These are phyloP conservation scores for Nixonia krombeini DNA, from an alignment of 1,140 invertebrate genomes.

Conservation along the genomic window DNA sequence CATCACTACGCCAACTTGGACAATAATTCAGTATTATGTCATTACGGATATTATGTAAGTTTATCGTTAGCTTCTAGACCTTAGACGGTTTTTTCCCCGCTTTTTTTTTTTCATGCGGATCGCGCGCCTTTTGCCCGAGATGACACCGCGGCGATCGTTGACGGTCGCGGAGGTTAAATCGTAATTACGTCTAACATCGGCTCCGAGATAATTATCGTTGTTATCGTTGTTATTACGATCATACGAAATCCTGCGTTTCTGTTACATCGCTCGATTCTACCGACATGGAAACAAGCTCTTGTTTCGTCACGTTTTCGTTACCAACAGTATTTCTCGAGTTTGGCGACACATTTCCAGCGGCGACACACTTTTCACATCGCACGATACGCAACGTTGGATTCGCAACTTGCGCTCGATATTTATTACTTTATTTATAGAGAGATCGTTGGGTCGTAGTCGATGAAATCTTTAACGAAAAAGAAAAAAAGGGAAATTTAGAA, in stretches of 20 bases:
- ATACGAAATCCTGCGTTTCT: constrained; percentile 2
- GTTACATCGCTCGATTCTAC: constrained; percentile 2
- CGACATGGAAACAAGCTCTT: neutral
- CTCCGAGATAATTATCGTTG: constrained; percentile 9
- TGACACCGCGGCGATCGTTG: neutral
- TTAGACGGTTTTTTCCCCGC: neutral
- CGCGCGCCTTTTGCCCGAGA: neutral
- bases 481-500: too few relatives aligned
- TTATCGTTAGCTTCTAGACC: neutral
- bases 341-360: too few relatives aligned
- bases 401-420: too few relatives aligned
- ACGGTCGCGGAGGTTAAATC: constrained; percentile 4
- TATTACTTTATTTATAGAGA: too few relatives aligned
- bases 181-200: neutral
- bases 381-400: too few relatives aligned
- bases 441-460: too few relatives aligned
- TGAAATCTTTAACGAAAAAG: too few relatives aligned
- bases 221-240: constrained; percentile 6
- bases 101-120: too few relatives aligned
- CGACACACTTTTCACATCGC: too few relatives aligned
- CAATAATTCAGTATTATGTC: constrained; percentile 1
- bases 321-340: too few relatives aligned
- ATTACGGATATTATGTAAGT: constrained; percentile 1
- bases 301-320: too few relatives aligned
- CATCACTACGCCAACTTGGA: too few relatives aligned